These are phyloP conservation scores for Paedocypris micromegethes DNA, from an alignment of 2,797 vertebrate species.

Conservation along the genomic window DNA sequence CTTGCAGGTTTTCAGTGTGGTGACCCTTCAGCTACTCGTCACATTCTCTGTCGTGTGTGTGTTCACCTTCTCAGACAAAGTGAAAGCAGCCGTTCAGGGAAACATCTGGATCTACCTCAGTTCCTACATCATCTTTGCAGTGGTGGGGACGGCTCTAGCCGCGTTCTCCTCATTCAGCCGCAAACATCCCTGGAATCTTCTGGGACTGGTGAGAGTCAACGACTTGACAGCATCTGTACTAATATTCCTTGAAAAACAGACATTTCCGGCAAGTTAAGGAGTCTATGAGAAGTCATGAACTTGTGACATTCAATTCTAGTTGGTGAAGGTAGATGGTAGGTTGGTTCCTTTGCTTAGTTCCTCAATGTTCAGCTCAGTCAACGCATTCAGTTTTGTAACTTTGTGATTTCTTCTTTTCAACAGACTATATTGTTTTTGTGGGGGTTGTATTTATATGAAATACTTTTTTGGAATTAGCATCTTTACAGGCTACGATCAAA, in stretches of 20 bases:
- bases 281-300: no score
- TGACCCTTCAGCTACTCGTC: slow-evolving; percentile 80
- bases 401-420: neutral
- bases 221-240: neutral
- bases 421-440: neutral
- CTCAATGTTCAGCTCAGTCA: neutral
- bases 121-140: slow-evolving; percentile 74
- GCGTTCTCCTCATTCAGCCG: slow-evolving; percentile 72
- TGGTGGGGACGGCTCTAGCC: slow-evolving; percentile 68
- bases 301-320: no score
- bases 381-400: neutral
- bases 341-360: slow-evolving; percentile 4
- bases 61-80: slow-evolving; percentile 78
- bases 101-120: slow-evolving; percentile 75
- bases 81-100: slow-evolving; percentile 66
- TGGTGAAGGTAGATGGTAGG: no score
- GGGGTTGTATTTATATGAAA: no score
- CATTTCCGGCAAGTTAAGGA: no score
- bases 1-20: slow-evolving; percentile 80
- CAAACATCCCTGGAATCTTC: slow-evolving; percentile 83
- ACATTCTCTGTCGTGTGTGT: slow-evolving; percentile 80
- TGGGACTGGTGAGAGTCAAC: slow-evolving; percentile 72
- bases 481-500: no score
- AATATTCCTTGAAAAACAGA: neutral
- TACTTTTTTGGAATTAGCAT: no score